Evolutionary conservation across 2,888 invertebrate genomes (phyloP), one percentile per base, ranked within the genome.

Genomic region (Mechanitis mazaeus): DNA sequence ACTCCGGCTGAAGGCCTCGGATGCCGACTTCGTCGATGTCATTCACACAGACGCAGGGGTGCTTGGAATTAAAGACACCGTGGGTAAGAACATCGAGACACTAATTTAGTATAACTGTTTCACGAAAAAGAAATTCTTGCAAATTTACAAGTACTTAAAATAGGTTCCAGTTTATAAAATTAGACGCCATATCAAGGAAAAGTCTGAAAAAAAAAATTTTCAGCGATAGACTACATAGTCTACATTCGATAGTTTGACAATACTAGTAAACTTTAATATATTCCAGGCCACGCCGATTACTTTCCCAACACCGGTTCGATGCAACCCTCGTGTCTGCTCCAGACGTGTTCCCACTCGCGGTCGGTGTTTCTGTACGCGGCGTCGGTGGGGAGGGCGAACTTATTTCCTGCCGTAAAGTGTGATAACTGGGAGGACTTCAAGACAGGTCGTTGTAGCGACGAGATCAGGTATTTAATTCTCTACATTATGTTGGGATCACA

Each of bases 321-420:
- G 71, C 90, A 91, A 75, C 88, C 88, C 0, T 72, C 75, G 71
- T 91, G 90, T 70, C 57, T 83, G 6, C 60, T 77, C 5, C 82
- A 85, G 68, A 77, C 84, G 0, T 90, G 90, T 73, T 83, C 84
- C 58, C 90, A 91, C 78, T 75, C 77, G 63, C 78, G 86, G 33
- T 77, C 80, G 3, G 84, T 84, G 84, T 61, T 69, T 33, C 68
- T 77, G 33, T 87, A 67, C 71, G 71, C 77, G 0, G 84, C 83
- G 73, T 83, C 85, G 0, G 72, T 87, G 4, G 2, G 60, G 2
- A 65, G 68, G 20, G 71, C 68, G 0, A 6, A 54, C 0, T 74
- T 75, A 3, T 87, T 87, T 75, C 73, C 74, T 0, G 82, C 82
- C 0, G 68, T 76, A 1, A 63, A 62, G 4, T 90, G 89, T 63